Base-by-base conservation (phyloP, 1,140 invertebrate species). In the Drosophila tropicalis region DNA sequence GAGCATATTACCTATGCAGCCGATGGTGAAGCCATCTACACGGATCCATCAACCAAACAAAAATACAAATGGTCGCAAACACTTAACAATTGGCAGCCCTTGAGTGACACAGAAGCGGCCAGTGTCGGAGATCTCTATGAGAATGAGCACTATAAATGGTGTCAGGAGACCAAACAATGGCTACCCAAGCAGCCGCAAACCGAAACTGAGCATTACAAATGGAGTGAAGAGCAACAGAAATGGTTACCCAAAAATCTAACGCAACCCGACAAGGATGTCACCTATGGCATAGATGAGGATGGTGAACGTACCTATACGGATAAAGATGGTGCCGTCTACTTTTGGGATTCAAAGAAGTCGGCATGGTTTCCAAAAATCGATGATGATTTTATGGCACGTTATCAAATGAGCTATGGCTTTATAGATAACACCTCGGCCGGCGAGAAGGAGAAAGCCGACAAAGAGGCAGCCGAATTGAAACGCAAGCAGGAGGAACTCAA, bases 301-400 rank as follows among this genome's bases (percentile, higher is more conserved):
- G 95, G 96, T 77, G 95, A 95, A 39, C 96, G 96, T 76, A 95
- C 95, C 5, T 98, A 97, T 76, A 96, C 95, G 13, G 98, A 99
- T 92, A 93, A 95, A 68, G 98, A 99, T 95, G 97, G 97, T 3
- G 96, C 95, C 7, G 95, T 96, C 63, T 98, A 96, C 92, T 96
- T 99, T 90, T 99, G 97, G 97, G 98, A 99, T 93, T 93, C 93
- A 58, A 94, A 95, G 39, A 98, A 97, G 92, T 96, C 95, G 81
- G 98, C 98, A 5, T 99, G 98, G 97, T 98, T 99, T 94, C 98
- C 98, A 19, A 98, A 98, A 94, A 95, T 99, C 67, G 97, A 99
- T 94, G 97, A 99, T 87, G 97, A 99, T 79, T 99, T 99, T 90
- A 95, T 99, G 92, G 98, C 98, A 1, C 94, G 94, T 61, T 99